Base-by-base conservation (phyloP, 2,888 invertebrate species). In the Acrobasis suavella region DNA sequence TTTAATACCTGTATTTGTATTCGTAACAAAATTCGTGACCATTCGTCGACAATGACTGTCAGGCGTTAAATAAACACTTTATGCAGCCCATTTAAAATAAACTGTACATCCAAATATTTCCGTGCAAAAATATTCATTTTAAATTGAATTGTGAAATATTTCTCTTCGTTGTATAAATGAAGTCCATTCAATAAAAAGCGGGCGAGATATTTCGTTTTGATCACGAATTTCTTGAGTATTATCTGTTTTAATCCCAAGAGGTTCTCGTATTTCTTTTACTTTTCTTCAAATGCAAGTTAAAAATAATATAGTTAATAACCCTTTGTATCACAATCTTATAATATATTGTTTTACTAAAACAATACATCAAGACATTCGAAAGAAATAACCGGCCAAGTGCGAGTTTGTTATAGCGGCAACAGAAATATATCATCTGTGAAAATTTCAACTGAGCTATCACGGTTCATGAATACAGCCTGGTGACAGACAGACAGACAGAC, bases 131-230 rank as follows among this genome's bases (percentile, higher is more conserved):
- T 46, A 46, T 46, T 46, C 46, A 46, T 12, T 14, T 46, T 6
- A 46, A 14, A 51, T 51, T 51, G 17, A 17, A 51, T 51, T 22
- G 16, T 51, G 50, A 50, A 14, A 50, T 37, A 59, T 14, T 59
- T 32, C 49, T 16, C 58, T 46, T 22, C 15, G 59, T 38, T 50
- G 37, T 50, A 16, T 15, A 51, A 60, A 51, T 42, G 14, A 9
- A 42, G 14, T 42, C 42, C 7, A 12, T 42, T 42, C 42, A 12
- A 14, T 12, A 42, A 42, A 42, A 1, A 12, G 42, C 5, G 42
- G 9, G 9, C 42, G 42, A 42, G 42, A 5, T 42, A 42, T 42
- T 42, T 42, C 42, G 12, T n/a, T n/a, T 14, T 46, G 12, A 46
- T 46, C 46, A 46, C 14, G n/a, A 5, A 7, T 42, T 42, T 14